Evolutionary conservation across 2,888 invertebrate species (phyloP).

Genomic region (Osmoderma eremita): DNA sequence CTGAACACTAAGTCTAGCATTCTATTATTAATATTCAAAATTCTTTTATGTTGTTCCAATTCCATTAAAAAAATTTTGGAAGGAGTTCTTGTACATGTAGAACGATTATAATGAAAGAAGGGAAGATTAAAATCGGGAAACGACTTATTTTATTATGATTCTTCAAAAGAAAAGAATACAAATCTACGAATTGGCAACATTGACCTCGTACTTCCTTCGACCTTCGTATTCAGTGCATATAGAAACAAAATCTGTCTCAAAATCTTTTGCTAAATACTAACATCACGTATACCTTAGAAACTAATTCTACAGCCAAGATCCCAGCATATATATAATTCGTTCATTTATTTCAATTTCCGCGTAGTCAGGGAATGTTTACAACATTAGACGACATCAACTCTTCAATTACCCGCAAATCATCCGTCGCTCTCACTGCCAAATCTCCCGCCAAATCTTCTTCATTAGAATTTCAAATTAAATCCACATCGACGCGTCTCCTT

Average conservation of each 20-base stretch:
- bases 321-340: neutral
- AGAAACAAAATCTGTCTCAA: too few species aligned
- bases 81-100: too few species aligned
- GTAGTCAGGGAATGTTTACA: neutral
- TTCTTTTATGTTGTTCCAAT: conserved; percentile 7
- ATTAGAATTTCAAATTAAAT: conserved; percentile 8
- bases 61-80: neutral
- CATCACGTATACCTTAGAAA: too few species aligned
- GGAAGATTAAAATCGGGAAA: too few species aligned
- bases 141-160: too few species aligned
- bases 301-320: too few species aligned
- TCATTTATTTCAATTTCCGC: neutral
- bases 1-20: too few species aligned
- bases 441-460: conserved; percentile 4
- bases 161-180: neutral
- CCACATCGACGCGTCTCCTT: neutral
- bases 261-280: too few species aligned
- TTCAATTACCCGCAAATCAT: conserved; percentile 5
- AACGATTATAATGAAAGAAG: too few species aligned
- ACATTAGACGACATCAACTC: neutral
- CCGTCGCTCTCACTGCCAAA: conserved; percentile 1
- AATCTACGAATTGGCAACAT: neutral
- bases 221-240: too few species aligned
- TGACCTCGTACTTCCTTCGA: neutral
- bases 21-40: too few species aligned